Conservation (phyloP, 2,888 invertebrate species). For the Pterostichus madidus region DNA sequence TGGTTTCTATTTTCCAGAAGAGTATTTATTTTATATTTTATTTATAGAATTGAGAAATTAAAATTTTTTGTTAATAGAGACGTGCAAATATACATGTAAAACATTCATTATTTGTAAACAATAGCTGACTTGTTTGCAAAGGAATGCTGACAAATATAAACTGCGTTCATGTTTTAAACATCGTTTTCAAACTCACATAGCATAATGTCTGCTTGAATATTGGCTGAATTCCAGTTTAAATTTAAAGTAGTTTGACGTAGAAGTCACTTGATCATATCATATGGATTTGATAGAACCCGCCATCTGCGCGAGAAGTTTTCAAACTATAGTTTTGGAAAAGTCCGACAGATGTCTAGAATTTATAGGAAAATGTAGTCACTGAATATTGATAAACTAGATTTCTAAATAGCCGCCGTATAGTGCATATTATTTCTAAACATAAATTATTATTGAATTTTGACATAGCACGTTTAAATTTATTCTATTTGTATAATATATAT, state of each 20-base stretch:
- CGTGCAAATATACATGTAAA: constrained; percentile 8
- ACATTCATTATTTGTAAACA: constrained; percentile 53
- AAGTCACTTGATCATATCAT: constrained; percentile 8
- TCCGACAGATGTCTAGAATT: neutral
- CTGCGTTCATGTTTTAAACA: constrained; percentile 24
- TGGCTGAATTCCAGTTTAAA: constrained; percentile 56
- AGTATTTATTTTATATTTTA: neutral
- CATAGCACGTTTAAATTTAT: too few species aligned
- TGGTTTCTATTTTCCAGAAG: neutral
- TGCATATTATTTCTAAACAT: too few species aligned
- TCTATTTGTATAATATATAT: too few species aligned
- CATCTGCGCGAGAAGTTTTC: neutral
- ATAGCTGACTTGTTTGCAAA: constrained; percentile 27
- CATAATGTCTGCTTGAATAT: constrained; percentile 34
- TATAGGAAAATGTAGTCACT: neutral
- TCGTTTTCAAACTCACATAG: constrained; percentile 4
- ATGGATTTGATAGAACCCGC: neutral
- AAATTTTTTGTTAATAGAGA: neutral
- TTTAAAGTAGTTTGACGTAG: constrained; percentile 41
- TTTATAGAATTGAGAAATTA: neutral
- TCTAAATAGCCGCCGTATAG: too few species aligned
- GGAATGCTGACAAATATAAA: constrained; percentile 45
- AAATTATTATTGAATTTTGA: too few species aligned
- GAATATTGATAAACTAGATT: too few species aligned
- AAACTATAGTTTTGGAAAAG: neutral